Evolutionary conservation across 2,113 vertebrate genomes (phyloP).

Genomic region (Notarius lentiginosus): DNA sequence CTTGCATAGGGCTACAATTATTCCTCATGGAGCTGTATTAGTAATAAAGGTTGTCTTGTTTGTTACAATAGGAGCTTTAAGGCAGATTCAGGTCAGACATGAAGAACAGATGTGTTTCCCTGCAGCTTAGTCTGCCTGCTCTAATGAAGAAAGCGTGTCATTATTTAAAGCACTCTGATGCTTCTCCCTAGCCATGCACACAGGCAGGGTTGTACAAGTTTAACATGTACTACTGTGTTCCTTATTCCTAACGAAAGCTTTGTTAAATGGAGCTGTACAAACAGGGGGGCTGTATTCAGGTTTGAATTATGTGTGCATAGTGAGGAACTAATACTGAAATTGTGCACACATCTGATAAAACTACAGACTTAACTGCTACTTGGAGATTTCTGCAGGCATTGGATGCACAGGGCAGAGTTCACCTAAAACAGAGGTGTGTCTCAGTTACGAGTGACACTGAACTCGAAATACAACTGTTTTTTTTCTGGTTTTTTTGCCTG

Average conservation of each 20-base stretch:
- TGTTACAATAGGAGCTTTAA: slow-evolving; percentile 27
- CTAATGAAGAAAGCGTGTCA: slow-evolving; percentile 31
- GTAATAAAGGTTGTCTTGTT: slow-evolving; percentile 22
- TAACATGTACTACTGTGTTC: background rate
- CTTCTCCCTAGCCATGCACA: background rate
- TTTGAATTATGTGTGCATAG: background rate
- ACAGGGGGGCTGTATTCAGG: background rate
- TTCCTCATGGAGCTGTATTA: background rate
- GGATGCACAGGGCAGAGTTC: background rate
- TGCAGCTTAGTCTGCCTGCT: slow-evolving; percentile 27
- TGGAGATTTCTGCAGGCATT: background rate
- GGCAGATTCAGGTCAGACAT: slow-evolving; percentile 40
- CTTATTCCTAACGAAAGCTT: background rate
- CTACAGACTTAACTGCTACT: background rate
- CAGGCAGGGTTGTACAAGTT: background rate
- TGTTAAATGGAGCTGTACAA: background rate
- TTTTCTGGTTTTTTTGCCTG: background rate
- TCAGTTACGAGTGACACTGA: background rate
- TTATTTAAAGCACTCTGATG: slow-evolving; percentile 2
- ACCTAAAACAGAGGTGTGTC: background rate
- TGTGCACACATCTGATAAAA: background rate
- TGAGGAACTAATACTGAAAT: background rate
- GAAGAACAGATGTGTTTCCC: slow-evolving; percentile 40
- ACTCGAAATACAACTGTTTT: background rate
- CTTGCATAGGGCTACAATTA: slow-evolving; percentile 21